Base-by-base conservation (phyloP, 2,113 vertebrate genomes). In the Procavia capensis region DNA sequence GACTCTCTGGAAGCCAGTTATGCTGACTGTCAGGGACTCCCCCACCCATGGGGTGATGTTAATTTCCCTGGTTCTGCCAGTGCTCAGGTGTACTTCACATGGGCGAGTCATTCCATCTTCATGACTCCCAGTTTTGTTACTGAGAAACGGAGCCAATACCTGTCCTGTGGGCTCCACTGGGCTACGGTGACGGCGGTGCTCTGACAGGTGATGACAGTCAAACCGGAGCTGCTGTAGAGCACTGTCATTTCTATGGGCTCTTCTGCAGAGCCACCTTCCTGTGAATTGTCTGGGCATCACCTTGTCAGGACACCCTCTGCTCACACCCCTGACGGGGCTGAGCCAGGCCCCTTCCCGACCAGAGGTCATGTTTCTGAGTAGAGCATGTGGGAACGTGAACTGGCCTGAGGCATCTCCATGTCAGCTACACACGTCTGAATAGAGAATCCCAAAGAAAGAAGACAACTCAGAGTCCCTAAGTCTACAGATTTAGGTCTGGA, bases 1-100 rank as follows among this genome's bases (percentile, higher is more conserved):
- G 78, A 8, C 27, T 72, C 22, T 80, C 88, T 80, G 89, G 61
- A 95, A 91, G 76, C 63, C 54, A 84, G 39, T 47, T 85, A 29
- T 20, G 4, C 29, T 22, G 29, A 72, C 59, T 5, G 0, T 80
- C 90, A 61, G 36, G 79, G n/a, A 22, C 22, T n/a, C n/a, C 4
- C 50, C 45, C 43, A 25, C 45, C 43, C 20, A 2, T 11, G 22
- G 41, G 74, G 9, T 25, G 57, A 17, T 45, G 39, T 76, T 80
- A 31, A 31, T 61, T 70, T 82, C 29, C 50, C 47, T 76, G 34
- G 5, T 19, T 47, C 64, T 86, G 2, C 41, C 70, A 45, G 4
- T 78, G 83, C 45, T 54, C 50, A 17, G 1, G 2, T 64, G 8
- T 29, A 50, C 9, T 43, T 47, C 39, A n/a, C 22, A 4, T 39